Evolutionary conservation across 2,888 invertebrate genomes (phyloP).

Genomic region (Polymixis lichenea): DNA sequence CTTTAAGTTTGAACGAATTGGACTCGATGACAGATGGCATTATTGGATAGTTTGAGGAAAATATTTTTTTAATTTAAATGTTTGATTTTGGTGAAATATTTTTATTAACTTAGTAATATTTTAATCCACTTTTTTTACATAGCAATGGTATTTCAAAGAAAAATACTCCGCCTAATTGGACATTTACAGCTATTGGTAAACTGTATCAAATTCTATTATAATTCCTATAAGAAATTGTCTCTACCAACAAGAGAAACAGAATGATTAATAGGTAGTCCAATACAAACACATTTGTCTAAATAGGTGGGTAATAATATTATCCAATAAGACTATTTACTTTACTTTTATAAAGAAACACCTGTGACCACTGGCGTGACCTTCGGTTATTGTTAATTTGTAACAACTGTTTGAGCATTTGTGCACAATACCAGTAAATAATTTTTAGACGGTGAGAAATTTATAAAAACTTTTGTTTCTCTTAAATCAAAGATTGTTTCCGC

Average conservation of each 20-base stretch:
- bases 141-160: background rate
- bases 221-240: constrained; percentile 40
- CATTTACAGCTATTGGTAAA: background rate
- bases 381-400: constrained; percentile 70
- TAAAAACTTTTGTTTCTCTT: background rate
- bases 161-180: background rate
- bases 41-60: constrained; percentile 9
- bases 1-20: constrained; percentile 64
- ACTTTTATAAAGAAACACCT: constrained; percentile 73
- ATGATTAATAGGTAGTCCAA: constrained; percentile 41
- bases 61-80: background rate
- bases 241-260: constrained; percentile 42
- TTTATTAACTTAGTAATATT: background rate
- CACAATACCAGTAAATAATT: constrained; percentile 39
- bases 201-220: no score
- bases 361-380: constrained; percentile 76
- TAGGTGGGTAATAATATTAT: constrained; percentile 68
- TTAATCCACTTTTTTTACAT: background rate
- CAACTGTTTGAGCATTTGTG: constrained; percentile 65
- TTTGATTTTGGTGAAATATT: background rate
- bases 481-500: background rate
- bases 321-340: constrained; percentile 72
- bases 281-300: constrained; percentile 61
- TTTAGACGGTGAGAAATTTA: background rate
- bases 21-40: constrained; percentile 83